These are phyloP conservation scores for Cheracebus regulus DNA, from an alignment of 2,797 vertebrate species.

Conservation along the genomic window DNA sequence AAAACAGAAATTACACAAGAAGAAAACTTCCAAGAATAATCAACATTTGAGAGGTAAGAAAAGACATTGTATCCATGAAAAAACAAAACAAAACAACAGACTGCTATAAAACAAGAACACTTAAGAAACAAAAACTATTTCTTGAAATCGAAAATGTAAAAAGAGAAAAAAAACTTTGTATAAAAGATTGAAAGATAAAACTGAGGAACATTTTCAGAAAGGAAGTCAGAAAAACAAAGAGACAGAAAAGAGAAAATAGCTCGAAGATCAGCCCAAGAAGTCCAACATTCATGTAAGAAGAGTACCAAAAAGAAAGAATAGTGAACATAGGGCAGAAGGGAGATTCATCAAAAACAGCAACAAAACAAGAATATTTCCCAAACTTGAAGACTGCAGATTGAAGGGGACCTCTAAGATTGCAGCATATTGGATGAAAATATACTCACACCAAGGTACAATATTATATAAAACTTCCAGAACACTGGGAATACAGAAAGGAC, in stretches of 20 bases:
- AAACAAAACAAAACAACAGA: neutral
- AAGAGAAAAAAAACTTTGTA: neutral
- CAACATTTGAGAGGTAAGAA: neutral
- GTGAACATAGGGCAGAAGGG: neutral
- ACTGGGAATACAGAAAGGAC: neutral
- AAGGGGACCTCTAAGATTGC: neutral
- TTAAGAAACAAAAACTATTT: neutral
- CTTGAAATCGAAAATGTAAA: neutral
- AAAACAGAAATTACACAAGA: neutral
- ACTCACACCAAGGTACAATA: neutral
- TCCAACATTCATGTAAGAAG: neutral
- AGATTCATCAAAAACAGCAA: neutral
- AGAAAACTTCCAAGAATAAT: neutral
- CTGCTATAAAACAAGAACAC: neutral
- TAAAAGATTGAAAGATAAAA: neutral
- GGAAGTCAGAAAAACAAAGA: neutral
- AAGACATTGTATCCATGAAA: neutral
- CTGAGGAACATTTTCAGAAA: neutral
- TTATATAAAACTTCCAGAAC: neutral
- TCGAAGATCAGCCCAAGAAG: neutral
- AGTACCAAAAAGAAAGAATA: neutral
- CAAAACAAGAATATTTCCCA: neutral
- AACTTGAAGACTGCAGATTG: neutral
- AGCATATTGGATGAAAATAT: neutral
- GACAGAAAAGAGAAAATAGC: neutral